These are phyloP conservation scores for Lomographa bimaculata DNA, from an alignment of 2,888 invertebrate genomes.

Conservation along the genomic window DNA sequence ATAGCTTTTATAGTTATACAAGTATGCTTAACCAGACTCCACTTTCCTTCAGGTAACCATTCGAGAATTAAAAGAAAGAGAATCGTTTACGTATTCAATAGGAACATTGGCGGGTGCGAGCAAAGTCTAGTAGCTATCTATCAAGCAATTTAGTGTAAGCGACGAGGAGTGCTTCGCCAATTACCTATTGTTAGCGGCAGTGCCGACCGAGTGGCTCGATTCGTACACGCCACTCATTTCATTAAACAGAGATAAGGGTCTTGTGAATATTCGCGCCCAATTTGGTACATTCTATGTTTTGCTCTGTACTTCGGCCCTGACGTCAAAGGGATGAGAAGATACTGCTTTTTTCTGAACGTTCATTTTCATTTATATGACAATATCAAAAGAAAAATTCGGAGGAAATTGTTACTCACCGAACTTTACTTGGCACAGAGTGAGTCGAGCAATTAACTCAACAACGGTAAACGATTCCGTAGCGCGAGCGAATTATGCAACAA, in stretches of 20 bases:
- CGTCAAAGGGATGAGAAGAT: conserved; percentile 22
- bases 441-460: conserved; percentile 11
- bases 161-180: conserved; percentile 46
- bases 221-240: conserved; percentile 71
- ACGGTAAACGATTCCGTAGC: conserved; percentile 11
- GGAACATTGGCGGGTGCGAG: conserved; percentile 17
- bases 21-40: too few species aligned
- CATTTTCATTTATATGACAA: conserved; percentile 14
- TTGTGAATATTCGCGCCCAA: conserved; percentile 60
- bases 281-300: conserved; percentile 43
- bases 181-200: conserved; percentile 56
- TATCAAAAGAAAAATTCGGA: conserved; percentile 9
- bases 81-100: conserved; percentile 17
- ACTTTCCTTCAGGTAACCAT: too few species aligned
- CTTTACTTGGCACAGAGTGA: conserved; percentile 13
- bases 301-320: conserved; percentile 16
- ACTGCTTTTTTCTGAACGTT: conserved; percentile 19
- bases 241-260: conserved; percentile 73
- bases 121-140: conserved; percentile 35
- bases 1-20: too few species aligned
- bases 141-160: conserved; percentile 44
- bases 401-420: conserved; percentile 8
- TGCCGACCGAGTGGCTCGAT: conserved; percentile 52
- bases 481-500: conserved; percentile 13
- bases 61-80: conserved; percentile 15